Conservation (phyloP, 2,113 vertebrate species). For the Leucopsar rothschildi region DNA sequence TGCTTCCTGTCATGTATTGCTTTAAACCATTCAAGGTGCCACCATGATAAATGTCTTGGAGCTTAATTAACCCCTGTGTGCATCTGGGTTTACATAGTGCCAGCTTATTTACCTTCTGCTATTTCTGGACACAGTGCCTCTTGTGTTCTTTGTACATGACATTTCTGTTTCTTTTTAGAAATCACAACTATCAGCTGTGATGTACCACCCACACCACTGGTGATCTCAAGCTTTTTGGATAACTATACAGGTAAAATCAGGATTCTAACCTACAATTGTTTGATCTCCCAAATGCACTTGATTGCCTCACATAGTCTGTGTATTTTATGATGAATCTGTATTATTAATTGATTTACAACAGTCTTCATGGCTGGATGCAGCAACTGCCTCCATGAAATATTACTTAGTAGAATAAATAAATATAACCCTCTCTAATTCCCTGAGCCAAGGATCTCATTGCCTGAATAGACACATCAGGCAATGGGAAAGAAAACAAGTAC, state of each 20-base stretch:
- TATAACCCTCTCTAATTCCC: not conserved
- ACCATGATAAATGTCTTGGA: not conserved
- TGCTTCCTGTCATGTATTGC: not conserved
- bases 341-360: not conserved
- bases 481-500: not conserved
- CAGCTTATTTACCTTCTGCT: not conserved
- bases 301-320: accelerated
- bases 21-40: not conserved
- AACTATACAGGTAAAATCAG: slow-evolving; percentile 40
- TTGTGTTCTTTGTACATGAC: not conserved
- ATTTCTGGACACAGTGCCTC: not conserved
- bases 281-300: not conserved
- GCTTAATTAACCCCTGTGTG: not conserved
- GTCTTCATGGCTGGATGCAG: not conserved
- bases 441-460: not conserved
- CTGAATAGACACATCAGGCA: not conserved
- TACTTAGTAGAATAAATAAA: not conserved
- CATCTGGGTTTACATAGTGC: not conserved
- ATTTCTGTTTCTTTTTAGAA: slow-evolving; percentile 4
- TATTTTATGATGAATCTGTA: not conserved
- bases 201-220: accelerated
- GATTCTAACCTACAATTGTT: not conserved
- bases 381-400: not conserved
- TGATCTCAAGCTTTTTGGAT: not conserved
- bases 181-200: slow-evolving; percentile 34